Percentiles rank a stretch among this genome's conserved stretches.
These are phyloP conservation scores for Gastracanthus pulcherrimus DNA, from an alignment of 2,888 invertebrate genomes.

Conservation along the genomic window DNA sequence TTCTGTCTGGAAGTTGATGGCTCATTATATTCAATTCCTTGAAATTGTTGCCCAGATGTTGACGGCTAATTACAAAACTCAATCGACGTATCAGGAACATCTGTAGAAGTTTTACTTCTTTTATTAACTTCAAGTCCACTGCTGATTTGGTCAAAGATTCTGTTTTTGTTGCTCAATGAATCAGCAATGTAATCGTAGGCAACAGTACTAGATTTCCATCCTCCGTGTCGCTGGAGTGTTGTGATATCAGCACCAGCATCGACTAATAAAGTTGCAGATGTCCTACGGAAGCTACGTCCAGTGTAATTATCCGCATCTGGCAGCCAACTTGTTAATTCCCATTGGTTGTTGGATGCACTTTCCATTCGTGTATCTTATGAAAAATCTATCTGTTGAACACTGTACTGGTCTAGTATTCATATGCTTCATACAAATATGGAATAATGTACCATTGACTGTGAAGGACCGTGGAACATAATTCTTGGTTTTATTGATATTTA, in stretches of 20 bases:
- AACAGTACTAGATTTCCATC: neutral
- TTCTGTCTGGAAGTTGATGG: no score
- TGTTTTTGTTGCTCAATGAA: neutral
- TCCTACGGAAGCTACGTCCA: neutral
- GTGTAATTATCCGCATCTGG: neutral
- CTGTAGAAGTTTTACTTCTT: no score
- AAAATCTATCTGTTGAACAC: neutral
- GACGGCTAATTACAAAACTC: no score
- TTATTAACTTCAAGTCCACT: no score
- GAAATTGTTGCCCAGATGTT: no score
- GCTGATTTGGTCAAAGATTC: neutral
- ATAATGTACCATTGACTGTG: neutral
- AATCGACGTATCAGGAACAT: no score
- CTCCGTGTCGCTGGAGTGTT: neutral
- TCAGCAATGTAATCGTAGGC: neutral
- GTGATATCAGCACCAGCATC: neutral
- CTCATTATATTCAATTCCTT: no score
- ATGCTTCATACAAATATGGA: neutral
- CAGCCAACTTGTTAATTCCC: neutral
- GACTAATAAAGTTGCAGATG: neutral
- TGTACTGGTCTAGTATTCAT: neutral
- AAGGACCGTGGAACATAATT: neutral
- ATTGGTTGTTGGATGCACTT: neutral
- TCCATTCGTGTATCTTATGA: neutral
- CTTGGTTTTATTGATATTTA: neutral